phyloP scores from a whole-genome alignment of 2,797 vertebrate genomes.

The Erpetoichthys calabaricus region DNA sequence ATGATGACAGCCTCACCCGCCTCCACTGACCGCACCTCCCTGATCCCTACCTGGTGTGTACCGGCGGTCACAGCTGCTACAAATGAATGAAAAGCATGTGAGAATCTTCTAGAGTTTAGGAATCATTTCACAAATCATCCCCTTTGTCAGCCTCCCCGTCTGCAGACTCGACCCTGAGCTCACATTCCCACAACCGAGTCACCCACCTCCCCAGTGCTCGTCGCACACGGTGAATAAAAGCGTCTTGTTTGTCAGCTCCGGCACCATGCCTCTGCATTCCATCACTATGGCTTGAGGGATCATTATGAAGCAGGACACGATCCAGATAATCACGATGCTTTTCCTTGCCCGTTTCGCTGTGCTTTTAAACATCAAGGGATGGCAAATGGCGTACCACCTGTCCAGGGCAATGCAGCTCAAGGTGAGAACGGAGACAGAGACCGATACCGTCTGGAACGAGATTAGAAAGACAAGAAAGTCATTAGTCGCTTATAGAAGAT shows the following conservation, averaged over 20 bases:
- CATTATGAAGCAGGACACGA: slow-evolving; percentile 87
- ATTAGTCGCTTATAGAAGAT: not conserved
- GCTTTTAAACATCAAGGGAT: slow-evolving; percentile 95
- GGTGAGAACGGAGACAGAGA: slow-evolving; percentile 88
- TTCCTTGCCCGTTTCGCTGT: slow-evolving; percentile 80
- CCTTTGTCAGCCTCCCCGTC: too few species aligned
- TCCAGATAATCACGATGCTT: slow-evolving; percentile 85
- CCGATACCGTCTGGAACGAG: slow-evolving; percentile 71
- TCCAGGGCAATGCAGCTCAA: slow-evolving; percentile 92
- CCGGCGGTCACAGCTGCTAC: too few species aligned
- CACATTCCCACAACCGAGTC: too few species aligned
- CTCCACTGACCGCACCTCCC: too few species aligned
- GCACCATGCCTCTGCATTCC: slow-evolving; percentile 79
- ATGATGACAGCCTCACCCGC: too few species aligned
- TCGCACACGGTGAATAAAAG: slow-evolving; percentile 89
- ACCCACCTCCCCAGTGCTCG: slow-evolving; percentile 82
- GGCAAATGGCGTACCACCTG: slow-evolving; percentile 95
- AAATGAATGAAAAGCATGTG: too few species aligned
- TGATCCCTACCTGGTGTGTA: too few species aligned
- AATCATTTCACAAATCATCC: too few species aligned
- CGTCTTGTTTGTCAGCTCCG: slow-evolving; percentile 87
- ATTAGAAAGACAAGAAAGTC: not conserved
- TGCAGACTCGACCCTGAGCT: too few species aligned
- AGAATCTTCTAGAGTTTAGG: too few species aligned
- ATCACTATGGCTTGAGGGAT: slow-evolving; percentile 90